Evolutionary conservation across 1,140 invertebrate species (phyloP), one percentile per base, ranked within the genome.

Genomic region (Piezodorus guildinii): DNA sequence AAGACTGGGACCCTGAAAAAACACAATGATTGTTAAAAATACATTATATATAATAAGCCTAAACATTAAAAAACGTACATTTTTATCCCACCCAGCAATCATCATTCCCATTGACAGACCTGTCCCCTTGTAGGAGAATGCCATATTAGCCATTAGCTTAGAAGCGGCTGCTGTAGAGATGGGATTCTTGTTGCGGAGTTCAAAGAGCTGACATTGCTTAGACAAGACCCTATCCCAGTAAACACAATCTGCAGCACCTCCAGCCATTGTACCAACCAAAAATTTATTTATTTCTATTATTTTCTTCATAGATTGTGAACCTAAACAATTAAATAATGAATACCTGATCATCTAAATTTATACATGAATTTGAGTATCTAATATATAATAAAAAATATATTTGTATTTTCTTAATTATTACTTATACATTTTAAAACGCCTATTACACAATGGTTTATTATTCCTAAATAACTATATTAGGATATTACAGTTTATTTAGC

Each of bases 91-190:
- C 5, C 96, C 96, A 73, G 90, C 89, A 68, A 99, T 83, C 95
- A 99, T 99, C 79, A 97, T 96, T 30, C 96, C 87, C 77, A 85
- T 79, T n/a, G 81, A 83, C 5, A 85, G 71, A 0, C 83, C 83
- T 77, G 82, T 83, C 63, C 91, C 91, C 75, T 98, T 98, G 76
- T 98, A 99, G 72, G 91, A 91, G 73, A 98, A 98, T 6, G 98
- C 86, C 82, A 98, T 96, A 73, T 99, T 99, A 6, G 94, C 87
- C 80, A 99, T 87, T 8, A 99, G 82, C 78, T 99, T 99, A 60
- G 94, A 97, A 43, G 96, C 95, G 49, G 96, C 96, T 16, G 95
- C 94, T 12, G 99, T 95, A 8, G 94, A 96, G 71, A 99, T 99
- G 39, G 93, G 82, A 72, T 96, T 92, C 68, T 94, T 85, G 72